phyloP scores from a whole-genome alignment of 2,888 invertebrate species.

The Lomographa bimaculata region DNA sequence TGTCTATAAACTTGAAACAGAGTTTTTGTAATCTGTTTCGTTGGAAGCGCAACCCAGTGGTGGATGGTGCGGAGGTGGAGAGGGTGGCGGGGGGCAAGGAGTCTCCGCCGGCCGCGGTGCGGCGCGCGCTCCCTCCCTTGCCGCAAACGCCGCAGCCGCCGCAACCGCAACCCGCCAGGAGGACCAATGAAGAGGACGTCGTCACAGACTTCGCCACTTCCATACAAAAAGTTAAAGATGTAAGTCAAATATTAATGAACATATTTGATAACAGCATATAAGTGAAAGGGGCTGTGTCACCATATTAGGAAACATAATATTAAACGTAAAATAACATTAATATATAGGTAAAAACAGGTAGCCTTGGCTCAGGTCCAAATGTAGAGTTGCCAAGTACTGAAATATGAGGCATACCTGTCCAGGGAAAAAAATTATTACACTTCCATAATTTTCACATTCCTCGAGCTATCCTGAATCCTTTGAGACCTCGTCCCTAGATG shows the following conservation, averaged over 20 bases:
- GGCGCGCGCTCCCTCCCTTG: slow-evolving; percentile 73
- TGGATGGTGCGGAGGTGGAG: slow-evolving; percentile 58
- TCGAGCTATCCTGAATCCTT: too few species aligned
- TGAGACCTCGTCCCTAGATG: too few species aligned
- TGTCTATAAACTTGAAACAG: slow-evolving; percentile 91
- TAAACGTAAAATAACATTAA: too few species aligned
- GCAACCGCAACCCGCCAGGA: slow-evolving; percentile 43
- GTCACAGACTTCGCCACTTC: slow-evolving; percentile 94
- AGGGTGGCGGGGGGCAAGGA: slow-evolving; percentile 46
- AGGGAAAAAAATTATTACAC: too few species aligned
- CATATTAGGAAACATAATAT: too few species aligned
- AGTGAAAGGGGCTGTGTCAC: too few species aligned
- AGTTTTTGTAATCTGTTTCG: slow-evolving; percentile 93
- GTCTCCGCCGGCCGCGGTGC: slow-evolving; percentile 66
- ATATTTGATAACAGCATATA: too few species aligned
- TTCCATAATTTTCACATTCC: too few species aligned
- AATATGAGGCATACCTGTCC: too few species aligned
- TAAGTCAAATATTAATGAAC: slow-evolving; percentile 79
- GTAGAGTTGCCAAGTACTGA: too few species aligned
- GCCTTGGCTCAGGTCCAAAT: too few species aligned
- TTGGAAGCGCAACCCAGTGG: slow-evolving; percentile 73
- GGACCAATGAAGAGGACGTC: slow-evolving; percentile 64
- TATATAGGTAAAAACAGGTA: too few species aligned
- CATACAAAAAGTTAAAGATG: slow-evolving; percentile 96
- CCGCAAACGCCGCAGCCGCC: slow-evolving; percentile 59